These are phyloP conservation scores for Drosophila merina DNA, from an alignment of 2,888 invertebrate species.

Conservation along the genomic window DNA sequence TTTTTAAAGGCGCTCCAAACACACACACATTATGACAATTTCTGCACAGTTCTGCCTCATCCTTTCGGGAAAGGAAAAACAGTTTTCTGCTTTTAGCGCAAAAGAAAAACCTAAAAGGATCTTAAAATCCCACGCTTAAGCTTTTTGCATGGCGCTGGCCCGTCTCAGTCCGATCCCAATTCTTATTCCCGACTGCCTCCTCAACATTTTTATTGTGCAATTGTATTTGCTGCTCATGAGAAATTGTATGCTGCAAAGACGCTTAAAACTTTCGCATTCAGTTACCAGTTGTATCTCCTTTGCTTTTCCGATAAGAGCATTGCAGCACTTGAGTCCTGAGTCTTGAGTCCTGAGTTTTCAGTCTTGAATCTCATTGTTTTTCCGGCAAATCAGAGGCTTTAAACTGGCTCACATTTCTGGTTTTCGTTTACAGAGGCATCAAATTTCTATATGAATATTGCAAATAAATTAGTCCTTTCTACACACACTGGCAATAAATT, in stretches of 20 bases:
- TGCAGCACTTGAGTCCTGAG: conserved; percentile 58
- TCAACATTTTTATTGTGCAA: conserved; percentile 67
- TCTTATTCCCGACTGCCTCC: conserved; percentile 20
- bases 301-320: conserved; percentile 66
- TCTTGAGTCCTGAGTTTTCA: conserved; percentile 47
- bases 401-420: conserved; percentile 49
- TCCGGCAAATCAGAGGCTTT: conserved; percentile 55
- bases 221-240: conserved; percentile 76
- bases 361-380: conserved; percentile 59
- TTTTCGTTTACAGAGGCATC: no score
- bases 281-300: conserved; percentile 21
- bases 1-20: conserved; percentile 62
- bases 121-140: conserved; percentile 70
- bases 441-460: background rate
- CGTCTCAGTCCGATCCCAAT: conserved; percentile 23
- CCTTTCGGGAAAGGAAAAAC: conserved; percentile 15
- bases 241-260: conserved; percentile 75
- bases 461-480: conserved; percentile 1
- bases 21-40: conserved; percentile 61
- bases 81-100: conserved; percentile 57
- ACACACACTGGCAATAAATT: conserved; percentile 1
- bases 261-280: conserved; percentile 70
- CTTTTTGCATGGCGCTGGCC: conserved; percentile 53
- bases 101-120: conserved; percentile 39
- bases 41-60: conserved; percentile 23